These are phyloP conservation scores for Dinomys branickii DNA, from an alignment of 2,113 vertebrate species.

Conservation along the genomic window DNA sequence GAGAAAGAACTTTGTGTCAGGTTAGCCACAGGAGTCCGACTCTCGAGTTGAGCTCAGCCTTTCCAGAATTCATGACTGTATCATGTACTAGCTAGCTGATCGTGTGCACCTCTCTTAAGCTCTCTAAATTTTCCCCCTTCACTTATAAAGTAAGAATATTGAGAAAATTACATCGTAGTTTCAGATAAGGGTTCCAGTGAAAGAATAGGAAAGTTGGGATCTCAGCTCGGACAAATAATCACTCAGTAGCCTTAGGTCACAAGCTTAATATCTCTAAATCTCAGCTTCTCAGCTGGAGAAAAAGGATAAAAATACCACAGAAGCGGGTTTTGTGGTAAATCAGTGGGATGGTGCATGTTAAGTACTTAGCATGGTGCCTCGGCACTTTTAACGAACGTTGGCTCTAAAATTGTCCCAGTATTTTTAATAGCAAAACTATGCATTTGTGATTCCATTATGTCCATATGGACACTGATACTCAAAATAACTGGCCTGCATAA, in stretches of 20 bases:
- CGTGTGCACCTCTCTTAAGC: not conserved
- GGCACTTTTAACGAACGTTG: not conserved
- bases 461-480: not conserved
- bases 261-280: not conserved
- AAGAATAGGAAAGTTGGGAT: not conserved
- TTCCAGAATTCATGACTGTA: not conserved
- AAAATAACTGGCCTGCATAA: not conserved
- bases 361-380: not conserved
- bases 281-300: not conserved
- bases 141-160: not conserved
- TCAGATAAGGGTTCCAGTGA: not conserved
- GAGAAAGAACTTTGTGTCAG: not conserved
- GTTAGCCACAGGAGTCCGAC: not conserved
- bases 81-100: not conserved
- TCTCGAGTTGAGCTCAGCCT: not conserved
- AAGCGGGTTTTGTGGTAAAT: not conserved
- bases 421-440: not conserved
- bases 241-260: not conserved
- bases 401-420: not conserved
- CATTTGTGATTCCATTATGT: not conserved
- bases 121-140: not conserved
- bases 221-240: not conserved
- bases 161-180: not conserved
- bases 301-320: not conserved
- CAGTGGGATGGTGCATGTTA: not conserved